Conservation (phyloP, 2,797 vertebrate species). For the Periophthalmus magnuspinnatus region DNA sequence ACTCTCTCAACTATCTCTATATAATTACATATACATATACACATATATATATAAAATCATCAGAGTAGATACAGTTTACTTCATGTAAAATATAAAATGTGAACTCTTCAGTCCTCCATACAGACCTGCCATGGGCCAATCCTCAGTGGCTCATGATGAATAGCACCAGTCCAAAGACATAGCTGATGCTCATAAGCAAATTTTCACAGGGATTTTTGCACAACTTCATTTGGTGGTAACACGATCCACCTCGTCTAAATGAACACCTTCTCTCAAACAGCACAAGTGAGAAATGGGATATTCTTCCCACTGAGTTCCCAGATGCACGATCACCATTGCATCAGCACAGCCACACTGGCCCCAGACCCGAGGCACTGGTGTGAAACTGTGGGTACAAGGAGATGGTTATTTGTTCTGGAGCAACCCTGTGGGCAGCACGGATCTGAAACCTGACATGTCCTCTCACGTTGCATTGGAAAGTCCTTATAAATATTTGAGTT, state of each 20-base stretch:
- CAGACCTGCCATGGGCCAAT: constrained; percentile 59
- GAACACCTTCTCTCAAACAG: constrained; percentile 70
- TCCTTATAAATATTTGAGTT: constrained; percentile 72
- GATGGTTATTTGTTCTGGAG: constrained; percentile 67
- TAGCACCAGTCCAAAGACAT: constrained; percentile 62
- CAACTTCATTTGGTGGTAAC: constrained; percentile 74
- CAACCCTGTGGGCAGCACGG: constrained; percentile 45
- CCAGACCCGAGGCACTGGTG: constrained; percentile 54
- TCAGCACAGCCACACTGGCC: constrained; percentile 61
- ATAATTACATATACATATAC: no score
- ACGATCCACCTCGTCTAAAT: constrained; percentile 75
- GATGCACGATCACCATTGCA: constrained; percentile 73
- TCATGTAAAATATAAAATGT: no score
- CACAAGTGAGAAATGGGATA: constrained; percentile 73
- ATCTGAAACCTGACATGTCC: constrained; percentile 58
- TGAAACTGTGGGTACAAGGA: constrained; percentile 49
- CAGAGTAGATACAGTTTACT: no score
- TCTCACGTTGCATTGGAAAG: constrained; percentile 63
- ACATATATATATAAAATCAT: no score
- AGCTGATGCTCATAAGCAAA: constrained; percentile 54
- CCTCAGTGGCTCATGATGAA: constrained; percentile 66
- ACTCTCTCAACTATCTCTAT: no score
- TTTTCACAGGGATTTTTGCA: constrained; percentile 74
- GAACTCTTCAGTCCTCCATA: constrained; percentile 45
- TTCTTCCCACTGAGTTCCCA: constrained; percentile 80